Conservation (phyloP, 2,797 vertebrate species). For the Acanthornis magna region DNA sequence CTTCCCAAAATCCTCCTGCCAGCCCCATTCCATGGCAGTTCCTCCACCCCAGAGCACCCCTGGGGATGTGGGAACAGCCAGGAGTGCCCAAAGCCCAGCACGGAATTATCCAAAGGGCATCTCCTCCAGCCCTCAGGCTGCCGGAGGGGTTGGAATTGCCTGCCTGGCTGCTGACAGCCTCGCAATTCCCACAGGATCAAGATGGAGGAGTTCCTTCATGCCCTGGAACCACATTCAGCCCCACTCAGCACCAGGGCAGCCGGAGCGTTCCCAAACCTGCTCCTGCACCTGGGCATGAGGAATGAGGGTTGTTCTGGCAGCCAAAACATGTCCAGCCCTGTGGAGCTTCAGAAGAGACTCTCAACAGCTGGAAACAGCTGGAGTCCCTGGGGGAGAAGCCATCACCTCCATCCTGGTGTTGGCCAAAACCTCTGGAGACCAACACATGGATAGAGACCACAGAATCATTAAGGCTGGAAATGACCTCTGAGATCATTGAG, state of each 20-base stretch:
- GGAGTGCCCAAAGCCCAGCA: rapidly evolving
- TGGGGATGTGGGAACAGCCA: not conserved
- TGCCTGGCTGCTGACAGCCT: not conserved
- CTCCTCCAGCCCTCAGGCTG: not conserved
- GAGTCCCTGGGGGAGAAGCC: not conserved
- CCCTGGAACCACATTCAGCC: not conserved
- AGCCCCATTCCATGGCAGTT: not conserved
- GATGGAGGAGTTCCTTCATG: not conserved
- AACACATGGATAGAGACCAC: not conserved
- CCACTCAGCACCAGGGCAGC: rapidly evolving
- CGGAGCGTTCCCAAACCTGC: rapidly evolving
- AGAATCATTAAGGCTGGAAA: not conserved
- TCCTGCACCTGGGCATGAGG: not conserved
- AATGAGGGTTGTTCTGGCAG: not conserved
- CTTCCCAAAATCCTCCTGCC: not conserved
- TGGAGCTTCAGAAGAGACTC: not conserved
- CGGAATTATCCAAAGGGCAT: not conserved
- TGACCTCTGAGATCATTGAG: not conserved
- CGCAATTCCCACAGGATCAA: not conserved
- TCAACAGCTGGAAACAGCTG: not conserved
- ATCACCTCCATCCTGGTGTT: not conserved
- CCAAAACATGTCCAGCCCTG: rapidly evolving
- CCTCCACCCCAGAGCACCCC: too few species aligned
- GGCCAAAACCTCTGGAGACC: not conserved
- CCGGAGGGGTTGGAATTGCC: not conserved